phyloP scores from a whole-genome alignment of 2,113 vertebrate species.

The Leptosomus discolor region DNA sequence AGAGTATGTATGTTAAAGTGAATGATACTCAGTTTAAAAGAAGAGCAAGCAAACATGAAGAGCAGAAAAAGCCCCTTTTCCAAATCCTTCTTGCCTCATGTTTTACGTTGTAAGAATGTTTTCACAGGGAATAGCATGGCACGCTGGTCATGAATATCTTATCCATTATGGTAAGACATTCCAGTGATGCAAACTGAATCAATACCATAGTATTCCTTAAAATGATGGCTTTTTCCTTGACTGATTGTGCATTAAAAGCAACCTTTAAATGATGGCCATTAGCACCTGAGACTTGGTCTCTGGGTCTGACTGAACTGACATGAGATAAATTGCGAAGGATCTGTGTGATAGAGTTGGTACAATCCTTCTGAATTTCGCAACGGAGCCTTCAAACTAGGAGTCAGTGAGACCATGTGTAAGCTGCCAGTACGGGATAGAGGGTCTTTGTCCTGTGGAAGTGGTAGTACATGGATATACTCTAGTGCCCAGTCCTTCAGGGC shows the following conservation, averaged over 20 bases:
- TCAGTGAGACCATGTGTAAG: not conserved
- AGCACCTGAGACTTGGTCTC: not conserved
- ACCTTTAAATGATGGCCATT: not conserved
- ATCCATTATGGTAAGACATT: not conserved
- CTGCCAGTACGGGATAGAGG: not conserved
- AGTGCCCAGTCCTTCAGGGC: not conserved
- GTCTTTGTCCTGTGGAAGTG: not conserved
- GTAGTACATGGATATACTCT: not conserved
- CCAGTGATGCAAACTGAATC: not conserved
- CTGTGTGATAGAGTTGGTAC: not conserved
- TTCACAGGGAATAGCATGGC: not conserved
- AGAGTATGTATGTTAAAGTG: slow-evolving; percentile 11
- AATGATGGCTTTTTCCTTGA: not conserved
- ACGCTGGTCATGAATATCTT: not conserved
- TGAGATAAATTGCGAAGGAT: not conserved
- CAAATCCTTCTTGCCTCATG: not conserved
- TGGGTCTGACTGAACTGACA: not conserved
- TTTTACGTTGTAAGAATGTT: not conserved
- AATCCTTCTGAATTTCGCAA: not conserved
- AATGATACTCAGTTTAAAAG: not conserved
- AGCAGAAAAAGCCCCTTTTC: not conserved
- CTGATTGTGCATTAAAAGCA: not conserved
- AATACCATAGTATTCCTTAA: not conserved
- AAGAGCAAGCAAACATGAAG: not conserved
- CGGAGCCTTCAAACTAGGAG: not conserved